Base-by-base conservation (phyloP, 1,140 invertebrate genomes). In the Gryon sp. region DNA sequence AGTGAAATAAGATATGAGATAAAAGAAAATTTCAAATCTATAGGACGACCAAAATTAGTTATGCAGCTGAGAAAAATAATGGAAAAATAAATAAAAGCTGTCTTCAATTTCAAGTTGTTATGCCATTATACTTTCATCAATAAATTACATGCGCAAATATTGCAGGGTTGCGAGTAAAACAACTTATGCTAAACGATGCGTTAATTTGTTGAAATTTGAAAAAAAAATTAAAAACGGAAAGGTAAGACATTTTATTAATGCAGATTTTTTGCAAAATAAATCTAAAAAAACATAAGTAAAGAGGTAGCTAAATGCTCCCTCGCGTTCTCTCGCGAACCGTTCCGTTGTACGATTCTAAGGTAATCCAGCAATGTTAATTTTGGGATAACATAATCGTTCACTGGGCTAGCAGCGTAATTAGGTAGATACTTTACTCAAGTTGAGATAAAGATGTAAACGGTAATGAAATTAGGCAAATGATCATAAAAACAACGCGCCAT, bases 381-480 rank as follows among this genome's bases (percentile, higher is more conserved):
- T 16, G 14, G 38, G 59, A 57, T 59, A 57, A 60, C 45, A 66
- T 68, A 69, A 76, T 69, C 65, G 73, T 76, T 76, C 50, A 63
- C 30, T 69, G 11, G 62, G 53, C 46, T 24, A 18, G 22, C 19
- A 15, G 50, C 14, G 55, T 69, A 76, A 69, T 76, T 76, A 74
- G 55, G 28, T 34, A 62, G 4, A 18, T 38, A n/a, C n/a, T n/a
- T n/a, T 24, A 14, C 48, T 48, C 16, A 36, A 50, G 22, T 43
- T 0, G 36, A 59, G 55, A 73, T 76, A 72, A 76, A 79, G 62
- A 73, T 79, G 65, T 48, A 63, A 69, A 65, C 62, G 63, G 55
- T 79, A 79, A 79, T 79, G 68, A 76, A 79, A 73, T 76, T 69
- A 63, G 45, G 50, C 38, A 46, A 76, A 76, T 63, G 65, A 79